Conservation (phyloP, 2,797 vertebrate species). For the Sebastes matsubarae region DNA sequence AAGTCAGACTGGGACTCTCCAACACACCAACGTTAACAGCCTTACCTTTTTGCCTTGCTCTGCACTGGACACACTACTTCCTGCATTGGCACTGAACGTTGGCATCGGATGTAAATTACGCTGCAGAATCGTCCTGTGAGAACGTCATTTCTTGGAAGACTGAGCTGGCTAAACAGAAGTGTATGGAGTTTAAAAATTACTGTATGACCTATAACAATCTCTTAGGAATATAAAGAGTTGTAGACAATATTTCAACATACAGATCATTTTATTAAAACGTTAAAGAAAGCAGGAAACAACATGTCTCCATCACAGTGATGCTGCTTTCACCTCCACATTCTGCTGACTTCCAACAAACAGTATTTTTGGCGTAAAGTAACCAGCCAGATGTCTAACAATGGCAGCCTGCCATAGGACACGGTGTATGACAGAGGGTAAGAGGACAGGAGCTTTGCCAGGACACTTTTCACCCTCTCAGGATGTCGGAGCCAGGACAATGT, state of each 20-base stretch:
- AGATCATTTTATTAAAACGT: not conserved
- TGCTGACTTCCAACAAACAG: conserved; percentile 21
- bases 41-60: not conserved
- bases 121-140: not conserved
- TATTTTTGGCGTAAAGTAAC: conserved; percentile 11
- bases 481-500: conserved; percentile 27
- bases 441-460: conserved; percentile 54
- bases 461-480: conserved; percentile 60
- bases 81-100: not conserved
- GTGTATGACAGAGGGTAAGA: conserved; percentile 44
- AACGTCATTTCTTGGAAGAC: not conserved
- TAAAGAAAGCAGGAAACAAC: not conserved
- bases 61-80: not conserved
- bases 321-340: conserved; percentile 21
- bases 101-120: not conserved
- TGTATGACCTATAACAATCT: not conserved
- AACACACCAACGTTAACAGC: not conserved
- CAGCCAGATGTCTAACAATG: conserved; percentile 45
- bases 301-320: not conserved
- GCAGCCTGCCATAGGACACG: conserved; percentile 39
- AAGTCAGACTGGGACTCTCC: not conserved
- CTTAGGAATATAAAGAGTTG: not conserved
- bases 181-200: not conserved
- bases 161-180: not conserved
- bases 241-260: not conserved